Evolutionary conservation across 2,797 vertebrate genomes (phyloP).

Genomic region (Anolis apletophallus): DNA sequence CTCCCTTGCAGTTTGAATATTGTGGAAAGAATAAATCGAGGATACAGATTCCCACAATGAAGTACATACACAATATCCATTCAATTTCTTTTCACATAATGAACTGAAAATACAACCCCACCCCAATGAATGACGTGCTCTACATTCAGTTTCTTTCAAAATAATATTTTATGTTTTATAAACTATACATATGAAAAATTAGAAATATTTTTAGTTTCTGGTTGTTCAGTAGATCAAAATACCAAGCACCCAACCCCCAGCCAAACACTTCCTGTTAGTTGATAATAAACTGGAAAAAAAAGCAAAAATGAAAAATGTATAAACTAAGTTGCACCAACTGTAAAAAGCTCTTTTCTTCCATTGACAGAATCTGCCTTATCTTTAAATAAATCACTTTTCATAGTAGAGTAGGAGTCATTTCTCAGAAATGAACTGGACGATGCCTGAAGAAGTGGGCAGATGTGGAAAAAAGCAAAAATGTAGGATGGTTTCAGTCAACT

Average conservation of each 20-base stretch:
- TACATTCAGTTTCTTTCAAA: slow-evolving; percentile 57
- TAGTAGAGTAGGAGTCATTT: slow-evolving; percentile 68
- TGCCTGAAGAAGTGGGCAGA: slow-evolving; percentile 21
- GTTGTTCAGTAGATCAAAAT: slow-evolving; percentile 74
- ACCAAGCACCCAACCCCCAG: slow-evolving; percentile 40
- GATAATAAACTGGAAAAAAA: background rate
- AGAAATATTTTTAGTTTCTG: slow-evolving; percentile 70
- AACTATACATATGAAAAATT: slow-evolving; percentile 61
- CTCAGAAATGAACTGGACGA: slow-evolving; percentile 73
- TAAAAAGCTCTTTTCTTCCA: slow-evolving; percentile 52
- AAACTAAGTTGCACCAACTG: slow-evolving; percentile 36
- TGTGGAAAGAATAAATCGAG: background rate
- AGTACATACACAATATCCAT: slow-evolving; percentile 31
- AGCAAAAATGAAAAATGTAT: background rate
- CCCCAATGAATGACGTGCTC: slow-evolving; percentile 33
- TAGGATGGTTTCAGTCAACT: slow-evolving; percentile 85
- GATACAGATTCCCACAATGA: background rate
- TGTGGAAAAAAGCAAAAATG: slow-evolving; percentile 27
- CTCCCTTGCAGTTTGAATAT: background rate
- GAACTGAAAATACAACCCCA: background rate
- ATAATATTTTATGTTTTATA: slow-evolving; percentile 77
- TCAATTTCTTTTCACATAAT: slow-evolving; percentile 45
- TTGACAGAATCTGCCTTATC: slow-evolving; percentile 45
- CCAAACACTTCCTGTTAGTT: slow-evolving; percentile 38
- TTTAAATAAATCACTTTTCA: slow-evolving; percentile 53